Evolutionary conservation across 2,888 invertebrate genomes (phyloP).

Genomic region (Andrena praecox): DNA sequence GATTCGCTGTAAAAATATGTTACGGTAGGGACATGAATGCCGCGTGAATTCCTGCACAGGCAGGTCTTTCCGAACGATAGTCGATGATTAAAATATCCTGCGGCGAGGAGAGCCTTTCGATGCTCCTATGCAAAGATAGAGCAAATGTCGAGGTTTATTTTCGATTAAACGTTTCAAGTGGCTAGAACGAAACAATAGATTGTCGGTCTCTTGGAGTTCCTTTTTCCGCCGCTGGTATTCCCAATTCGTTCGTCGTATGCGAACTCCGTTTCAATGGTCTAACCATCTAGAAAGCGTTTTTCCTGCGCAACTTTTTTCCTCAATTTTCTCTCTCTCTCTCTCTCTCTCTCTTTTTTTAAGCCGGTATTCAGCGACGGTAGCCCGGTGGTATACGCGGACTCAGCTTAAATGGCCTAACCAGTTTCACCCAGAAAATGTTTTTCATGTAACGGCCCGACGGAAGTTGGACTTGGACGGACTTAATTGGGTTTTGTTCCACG

Average conservation of each 20-base stretch:
- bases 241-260: slow-evolving; percentile 8
- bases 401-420: slow-evolving; percentile 70
- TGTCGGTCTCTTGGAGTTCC: not conserved
- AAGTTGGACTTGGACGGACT: slow-evolving; percentile 69
- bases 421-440: slow-evolving; percentile 73
- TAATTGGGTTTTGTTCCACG: slow-evolving; percentile 74
- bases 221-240: slow-evolving; percentile 1
- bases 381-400: slow-evolving; percentile 42
- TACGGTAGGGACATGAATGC: not conserved
- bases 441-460: slow-evolving; percentile 67
- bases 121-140: not conserved
- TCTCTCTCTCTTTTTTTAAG: not conserved
- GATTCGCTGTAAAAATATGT: slow-evolving; percentile 6
- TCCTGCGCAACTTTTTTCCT: slow-evolving; percentile 21
- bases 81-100: slow-evolving; percentile 23
- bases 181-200: slow-evolving; percentile 22
- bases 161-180: slow-evolving; percentile 37
- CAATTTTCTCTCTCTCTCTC: not conserved
- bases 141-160: slow-evolving; percentile 33
- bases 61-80: not conserved
- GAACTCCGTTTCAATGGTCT: slow-evolving; percentile 27
- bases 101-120: not conserved
- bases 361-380: slow-evolving; percentile 28
- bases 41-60: not conserved
- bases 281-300: slow-evolving; percentile 42